Evolutionary conservation across 2,797 vertebrate genomes (phyloP).

Genomic region (Hippocampus kuda): DNA sequence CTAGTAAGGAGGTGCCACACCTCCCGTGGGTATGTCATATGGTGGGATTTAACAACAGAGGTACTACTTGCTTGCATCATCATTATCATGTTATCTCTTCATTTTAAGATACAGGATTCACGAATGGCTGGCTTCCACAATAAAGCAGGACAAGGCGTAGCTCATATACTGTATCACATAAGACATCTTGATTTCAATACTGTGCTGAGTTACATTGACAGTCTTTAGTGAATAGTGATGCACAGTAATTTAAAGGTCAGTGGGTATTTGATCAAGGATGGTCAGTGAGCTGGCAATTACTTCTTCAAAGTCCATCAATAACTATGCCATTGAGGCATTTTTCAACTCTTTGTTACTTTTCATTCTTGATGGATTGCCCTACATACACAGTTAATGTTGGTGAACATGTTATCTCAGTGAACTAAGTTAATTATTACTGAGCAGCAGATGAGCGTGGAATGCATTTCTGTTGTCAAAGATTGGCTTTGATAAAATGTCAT

Average conservation of each 20-base stretch:
- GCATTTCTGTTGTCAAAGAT: background rate
- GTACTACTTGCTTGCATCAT: slow-evolving; percentile 9
- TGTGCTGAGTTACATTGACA: background rate
- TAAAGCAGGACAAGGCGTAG: background rate
- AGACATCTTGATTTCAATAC: background rate
- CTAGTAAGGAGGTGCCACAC: slow-evolving; percentile 20
- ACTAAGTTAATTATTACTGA: background rate
- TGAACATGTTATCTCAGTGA: background rate
- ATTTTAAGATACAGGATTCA: slow-evolving; percentile 7
- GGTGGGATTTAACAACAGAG: slow-evolving; percentile 1
- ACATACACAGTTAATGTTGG: background rate
- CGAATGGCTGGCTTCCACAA: slow-evolving; percentile 9
- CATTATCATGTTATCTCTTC: slow-evolving; percentile 14
- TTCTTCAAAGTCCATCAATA: background rate
- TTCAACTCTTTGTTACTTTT: background rate
- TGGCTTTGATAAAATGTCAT: background rate
- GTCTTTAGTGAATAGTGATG: background rate
- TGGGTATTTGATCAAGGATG: background rate
- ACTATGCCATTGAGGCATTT: background rate
- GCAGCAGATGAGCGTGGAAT: background rate
- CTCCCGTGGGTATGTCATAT: slow-evolving; percentile 19
- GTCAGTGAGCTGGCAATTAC: background rate
- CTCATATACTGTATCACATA: background rate
- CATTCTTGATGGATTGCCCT: background rate
- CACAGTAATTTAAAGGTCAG: background rate